Evolutionary conservation across 2,797 vertebrate species (phyloP).

Genomic region (Schizothorax lantsangensis): DNA sequence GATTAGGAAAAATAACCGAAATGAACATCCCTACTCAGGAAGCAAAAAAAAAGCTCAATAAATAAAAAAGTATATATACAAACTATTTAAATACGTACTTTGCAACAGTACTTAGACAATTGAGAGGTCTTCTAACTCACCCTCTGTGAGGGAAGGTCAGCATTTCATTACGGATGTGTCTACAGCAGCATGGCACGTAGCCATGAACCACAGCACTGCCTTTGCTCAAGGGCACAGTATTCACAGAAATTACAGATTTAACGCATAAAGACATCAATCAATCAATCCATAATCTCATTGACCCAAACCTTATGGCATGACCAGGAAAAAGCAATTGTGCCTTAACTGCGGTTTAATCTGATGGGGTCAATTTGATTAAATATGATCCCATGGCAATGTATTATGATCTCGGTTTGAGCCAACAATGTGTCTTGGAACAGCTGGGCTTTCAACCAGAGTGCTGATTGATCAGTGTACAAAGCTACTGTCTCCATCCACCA

Average conservation of each 20-base stretch:
- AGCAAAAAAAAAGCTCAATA: neutral
- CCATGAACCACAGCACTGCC: slow-evolving; percentile 17
- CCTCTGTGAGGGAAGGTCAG: slow-evolving; percentile 7
- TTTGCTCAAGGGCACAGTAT: slow-evolving; percentile 50
- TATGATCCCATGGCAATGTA: slow-evolving; percentile 30
- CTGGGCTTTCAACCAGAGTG: neutral
- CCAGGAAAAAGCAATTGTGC: slow-evolving; percentile 34
- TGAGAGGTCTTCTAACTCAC: neutral
- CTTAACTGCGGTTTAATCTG: slow-evolving; percentile 46
- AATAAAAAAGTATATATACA: neutral
- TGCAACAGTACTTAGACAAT: neutral
- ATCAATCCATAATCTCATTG: slow-evolving; percentile 48
- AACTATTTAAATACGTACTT: neutral
- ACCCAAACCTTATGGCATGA: slow-evolving; percentile 22
- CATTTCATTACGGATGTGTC: slow-evolving; percentile 9
- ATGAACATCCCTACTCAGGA: neutral
- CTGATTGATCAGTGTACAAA: slow-evolving; percentile 2
- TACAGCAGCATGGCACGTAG: neutral
- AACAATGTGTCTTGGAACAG: slow-evolving; percentile 12
- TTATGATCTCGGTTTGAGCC: slow-evolving; percentile 39
- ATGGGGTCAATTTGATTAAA: slow-evolving; percentile 49
- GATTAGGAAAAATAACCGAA: too few relatives aligned
- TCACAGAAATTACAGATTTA: slow-evolving; percentile 42
- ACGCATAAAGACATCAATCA: slow-evolving; percentile 43
- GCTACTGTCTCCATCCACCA: slow-evolving; percentile 1